Percentiles rank a stretch among this genome's conserved stretches.
Evolutionary conservation across 2,113 vertebrate genomes (phyloP).

Genomic region (Hippocampus comes): DNA sequence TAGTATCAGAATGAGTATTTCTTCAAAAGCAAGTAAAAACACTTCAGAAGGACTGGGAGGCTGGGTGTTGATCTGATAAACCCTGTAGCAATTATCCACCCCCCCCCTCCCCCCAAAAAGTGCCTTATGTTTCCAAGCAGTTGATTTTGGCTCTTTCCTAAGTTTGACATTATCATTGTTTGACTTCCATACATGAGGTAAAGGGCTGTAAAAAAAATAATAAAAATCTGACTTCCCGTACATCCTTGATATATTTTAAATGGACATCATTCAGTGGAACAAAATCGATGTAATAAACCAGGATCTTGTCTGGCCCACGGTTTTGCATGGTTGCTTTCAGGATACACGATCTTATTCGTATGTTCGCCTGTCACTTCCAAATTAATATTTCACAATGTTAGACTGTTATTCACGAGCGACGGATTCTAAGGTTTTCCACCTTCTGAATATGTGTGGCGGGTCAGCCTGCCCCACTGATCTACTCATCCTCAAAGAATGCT

Average conservation of each 20-base stretch:
- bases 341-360: neutral
- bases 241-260: neutral
- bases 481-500: constrained; percentile 3
- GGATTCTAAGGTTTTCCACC: neutral
- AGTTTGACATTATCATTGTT: neutral
- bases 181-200: neutral
- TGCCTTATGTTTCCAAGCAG: neutral
- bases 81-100: neutral
- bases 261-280: neutral
- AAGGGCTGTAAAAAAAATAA: neutral
- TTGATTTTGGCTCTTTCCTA: neutral
- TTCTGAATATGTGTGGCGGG: neutral
- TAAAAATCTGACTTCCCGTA: neutral
- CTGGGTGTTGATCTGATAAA: neutral
- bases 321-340: neutral
- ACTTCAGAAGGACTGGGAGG: neutral
- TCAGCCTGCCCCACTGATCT: neutral
- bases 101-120: neutral
- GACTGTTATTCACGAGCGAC: neutral
- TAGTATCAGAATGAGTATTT: neutral
- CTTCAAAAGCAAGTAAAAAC: neutral
- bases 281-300: neutral
- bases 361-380: neutral
- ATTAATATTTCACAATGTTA: neutral
- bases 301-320: neutral